Evolutionary conservation across 2,888 invertebrate species (phyloP).

Genomic region (Microchrysa polita): DNA sequence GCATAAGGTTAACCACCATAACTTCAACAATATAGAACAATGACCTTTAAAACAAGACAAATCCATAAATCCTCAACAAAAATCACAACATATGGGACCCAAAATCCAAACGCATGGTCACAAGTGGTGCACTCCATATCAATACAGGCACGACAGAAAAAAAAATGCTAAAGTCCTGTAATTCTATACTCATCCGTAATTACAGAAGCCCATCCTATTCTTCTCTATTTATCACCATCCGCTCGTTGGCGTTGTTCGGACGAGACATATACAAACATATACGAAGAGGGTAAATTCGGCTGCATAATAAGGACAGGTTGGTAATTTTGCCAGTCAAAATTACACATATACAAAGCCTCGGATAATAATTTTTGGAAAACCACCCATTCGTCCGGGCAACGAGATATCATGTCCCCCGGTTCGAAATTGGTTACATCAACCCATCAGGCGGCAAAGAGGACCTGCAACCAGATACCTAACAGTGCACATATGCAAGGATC

Average conservation of each 20-base stretch:
- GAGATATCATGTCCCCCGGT: background rate
- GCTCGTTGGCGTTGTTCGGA: background rate
- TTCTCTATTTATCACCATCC: background rate
- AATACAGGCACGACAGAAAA: too few relatives aligned
- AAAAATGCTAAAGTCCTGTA: constrained; percentile 56
- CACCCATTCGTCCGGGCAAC: background rate
- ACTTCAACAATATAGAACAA: background rate
- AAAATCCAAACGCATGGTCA: constrained; percentile 38
- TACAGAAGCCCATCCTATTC: constrained; percentile 52
- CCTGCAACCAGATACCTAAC: constrained; percentile 1
- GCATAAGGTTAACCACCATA: too few relatives aligned
- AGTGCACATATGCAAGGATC: constrained; percentile 49
- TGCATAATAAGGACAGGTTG: constrained; percentile 40
- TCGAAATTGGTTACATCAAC: too few relatives aligned
- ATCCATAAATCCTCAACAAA: constrained; percentile 9
- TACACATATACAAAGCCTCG: constrained; percentile 27
- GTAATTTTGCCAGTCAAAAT: constrained; percentile 28
- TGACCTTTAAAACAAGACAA: constrained; percentile 14
- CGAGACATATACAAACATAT: too few relatives aligned
- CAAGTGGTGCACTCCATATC: constrained; percentile 41
- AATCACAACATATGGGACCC: constrained; percentile 47
- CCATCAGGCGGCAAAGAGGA: background rate
- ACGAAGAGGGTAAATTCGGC: constrained; percentile 6
- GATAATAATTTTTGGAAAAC: constrained; percentile 42
- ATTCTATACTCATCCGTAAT: constrained; percentile 59